Evolutionary conservation across 2,888 invertebrate genomes (phyloP), one percentile per base, ranked within the genome.

Genomic region (Aproaerema taeniolella): DNA sequence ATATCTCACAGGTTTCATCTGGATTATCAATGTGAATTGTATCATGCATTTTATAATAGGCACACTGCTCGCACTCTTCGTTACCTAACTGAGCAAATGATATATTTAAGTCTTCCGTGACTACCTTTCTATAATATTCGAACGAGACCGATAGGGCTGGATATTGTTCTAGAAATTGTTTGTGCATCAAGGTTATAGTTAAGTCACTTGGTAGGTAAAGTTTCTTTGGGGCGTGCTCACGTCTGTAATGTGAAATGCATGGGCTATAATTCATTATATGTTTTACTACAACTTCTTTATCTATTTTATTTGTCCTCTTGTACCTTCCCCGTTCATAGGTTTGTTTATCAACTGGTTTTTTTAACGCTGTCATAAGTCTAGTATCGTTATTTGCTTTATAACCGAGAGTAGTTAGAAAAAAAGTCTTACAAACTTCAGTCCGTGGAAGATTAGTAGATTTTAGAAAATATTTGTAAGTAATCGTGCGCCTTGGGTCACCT

Each of bases 341-440:
- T 29, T 39, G 39, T 29, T 30, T 20, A 28, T 39, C 39, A 16
- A 36, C 10, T 5, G 25, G 13, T 32, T 30, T 39, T 16, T 29
- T 13, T n/a, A n/a, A n/a, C n/a, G n/a, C n/a, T n/a, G n/a, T n/a
- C n/a, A n/a, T n/a, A n/a, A 44, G 8, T 29, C 16, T 28, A 10
- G 10, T 30, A 15, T 43, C 43, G 33, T 43, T 43, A 13, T 32
- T 40, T 10, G 20, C 8, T 10, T 39, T 29, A 15, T 40, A 43
- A 3, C 40, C 43, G 6, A 43, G 16, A 17, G 43, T 43, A 8
- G 43, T 17, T 12, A 43, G 32, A 31, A 43, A 40, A 20, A 40
- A 43, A 8, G 24, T 26, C 28, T 43, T 40, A 17, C 43, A 43
- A n/a, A 43, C 43, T 39, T 43, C 38, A 12, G 14, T 41, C n/a